Evolutionary conservation across 2,113 vertebrate species (phyloP).

Genomic region (Rattus norvegicus): DNA sequence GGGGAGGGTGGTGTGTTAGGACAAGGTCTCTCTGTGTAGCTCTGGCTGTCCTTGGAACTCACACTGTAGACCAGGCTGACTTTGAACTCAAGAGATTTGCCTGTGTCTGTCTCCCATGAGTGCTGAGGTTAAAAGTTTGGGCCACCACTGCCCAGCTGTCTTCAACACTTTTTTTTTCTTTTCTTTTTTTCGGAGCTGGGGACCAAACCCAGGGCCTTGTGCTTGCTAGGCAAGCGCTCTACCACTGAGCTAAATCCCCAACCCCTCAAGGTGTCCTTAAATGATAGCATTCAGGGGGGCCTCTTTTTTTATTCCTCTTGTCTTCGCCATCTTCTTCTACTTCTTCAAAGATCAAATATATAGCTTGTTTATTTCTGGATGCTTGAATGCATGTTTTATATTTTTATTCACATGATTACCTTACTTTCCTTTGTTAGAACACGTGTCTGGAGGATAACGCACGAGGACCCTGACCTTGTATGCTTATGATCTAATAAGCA

Average conservation of each 20-base stretch:
- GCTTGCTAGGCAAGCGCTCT: too few relatives aligned
- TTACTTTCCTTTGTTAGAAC: neutral
- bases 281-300: neutral
- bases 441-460: neutral
- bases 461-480: neutral
- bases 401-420: neutral
- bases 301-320: neutral
- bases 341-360: neutral
- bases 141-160: neutral
- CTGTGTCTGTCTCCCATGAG: neutral
- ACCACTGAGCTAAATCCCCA: too few relatives aligned
- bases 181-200: too few relatives aligned
- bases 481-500: conserved; percentile 24
- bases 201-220: too few relatives aligned
- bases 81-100: neutral
- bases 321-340: neutral
- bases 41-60: neutral
- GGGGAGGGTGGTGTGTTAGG: neutral
- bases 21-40: neutral
- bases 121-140: neutral
- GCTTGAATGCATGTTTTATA: neutral
- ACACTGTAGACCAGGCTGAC: neutral
- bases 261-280: neutral
- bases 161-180: neutral
- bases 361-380: neutral